Evolutionary conservation across 2,888 invertebrate species (phyloP), one percentile per base, ranked within the genome.

Genomic region (Leptopilina syphax): DNA sequence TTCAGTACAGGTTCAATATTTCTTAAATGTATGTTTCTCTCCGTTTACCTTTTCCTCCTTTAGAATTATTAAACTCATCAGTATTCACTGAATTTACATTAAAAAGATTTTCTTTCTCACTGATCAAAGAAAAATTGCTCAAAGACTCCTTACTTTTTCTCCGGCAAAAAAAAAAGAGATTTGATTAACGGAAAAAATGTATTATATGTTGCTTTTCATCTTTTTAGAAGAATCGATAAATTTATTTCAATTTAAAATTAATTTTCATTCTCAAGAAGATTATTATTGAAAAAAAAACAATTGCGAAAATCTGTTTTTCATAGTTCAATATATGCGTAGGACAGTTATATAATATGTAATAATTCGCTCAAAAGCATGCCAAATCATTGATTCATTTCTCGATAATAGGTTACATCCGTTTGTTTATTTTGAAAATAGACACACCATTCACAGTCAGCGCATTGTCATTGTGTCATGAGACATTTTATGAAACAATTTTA

Each of bases 401-500:
- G 8, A 34, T 73, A 34, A 54, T 73, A 13, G 27, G 57, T 57
- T 50, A 68, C 27, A 70, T 70, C 70, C n/a, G 54, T 70, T 54
- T 54, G 7, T 8, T 24, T 70, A 70, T 50, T 70, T 70, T 24
- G 24, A 27, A 13, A 54, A 70, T 70, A 70, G 50, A 50, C 63
- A 54, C 24, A 68, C 10, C 24, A 24, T 27, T 9, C 27, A 50
- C 10, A 50, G 34, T 73, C 4, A 12, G 13, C 3, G n/a, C 73
- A 73, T 73, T 73, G 57, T 73, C 34, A 73, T 57, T 57, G 57
- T 34, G 57, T 57, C 73, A 54, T 1, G 73, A 34, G 34, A 57
- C 57, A 73, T 73, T 73, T 73, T 73, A 73, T 73, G 57, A n/a
- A 57, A n/a, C 57, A 27, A 70, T 54, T 70, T 54, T 27, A 70